Evolutionary conservation across 2,113 vertebrate genomes (phyloP), one percentile per base, ranked within the genome.

Genomic region (Circaetus cinerascens): DNA sequence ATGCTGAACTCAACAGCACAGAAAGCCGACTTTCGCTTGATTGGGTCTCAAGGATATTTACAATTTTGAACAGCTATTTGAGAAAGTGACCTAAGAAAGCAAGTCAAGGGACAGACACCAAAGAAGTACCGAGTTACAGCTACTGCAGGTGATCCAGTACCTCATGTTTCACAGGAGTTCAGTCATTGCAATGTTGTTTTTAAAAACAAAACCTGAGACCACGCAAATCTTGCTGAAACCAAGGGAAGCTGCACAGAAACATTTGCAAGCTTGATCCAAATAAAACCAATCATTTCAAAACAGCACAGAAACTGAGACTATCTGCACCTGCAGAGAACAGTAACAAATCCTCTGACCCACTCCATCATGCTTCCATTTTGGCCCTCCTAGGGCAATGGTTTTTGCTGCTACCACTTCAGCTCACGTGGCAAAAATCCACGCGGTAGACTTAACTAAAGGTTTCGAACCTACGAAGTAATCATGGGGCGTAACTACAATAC

Each of bases 11-110:
- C 5, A 7, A 9, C 13, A 15, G 57, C 17, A 6, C 30, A 19
- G 38, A 25, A 53, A 64, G 66, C 17, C 1, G 4, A 23, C 56
- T 5, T 46, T 11, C 48, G 2, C 10, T 13, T 6, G 26, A 6
- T 2, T 46, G 56, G 34, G 53, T 20, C 72, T 45, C 11, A 3
- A 30, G 66, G 40, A 50, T 38, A 97, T 90, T 95, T 89, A 87
- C 92, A 92, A 95, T 79, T 82, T 63, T 82, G 90, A 97, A 38
- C 3, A 93, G 76, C 63, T 71, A 81, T 9, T 23, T 91, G 80
- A 91, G 84, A 92, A 88, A 95, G 82, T 3, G 51, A 76, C 56
- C 56, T 2, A 36, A 20, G 40, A 19, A 55, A 59, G 64, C 40
- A 34, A 81, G 66, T 2, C 55, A 84, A 23, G 67, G 82, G 72